phyloP scores from a whole-genome alignment of 2,797 vertebrate genomes.

The Oreonectes daqikongensis region DNA sequence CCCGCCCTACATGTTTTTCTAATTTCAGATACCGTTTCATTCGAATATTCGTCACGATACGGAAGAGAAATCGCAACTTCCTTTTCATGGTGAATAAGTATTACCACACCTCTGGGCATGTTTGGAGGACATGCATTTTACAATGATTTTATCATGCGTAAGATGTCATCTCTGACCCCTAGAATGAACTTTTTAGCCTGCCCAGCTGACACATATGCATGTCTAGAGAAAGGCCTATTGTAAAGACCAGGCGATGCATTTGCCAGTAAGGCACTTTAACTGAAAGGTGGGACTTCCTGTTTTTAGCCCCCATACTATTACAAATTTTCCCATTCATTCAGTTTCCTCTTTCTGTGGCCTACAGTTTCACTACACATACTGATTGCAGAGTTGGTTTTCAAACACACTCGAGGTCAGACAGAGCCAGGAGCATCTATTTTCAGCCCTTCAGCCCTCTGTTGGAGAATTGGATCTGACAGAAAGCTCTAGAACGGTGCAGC shows the following conservation, averaged over 20 bases:
- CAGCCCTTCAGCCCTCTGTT: constrained; percentile 63
- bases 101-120: no score
- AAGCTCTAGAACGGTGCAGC: constrained; percentile 63
- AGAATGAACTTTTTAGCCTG: neutral
- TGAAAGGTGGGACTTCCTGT: constrained; percentile 7
- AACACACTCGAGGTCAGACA: constrained; percentile 2
- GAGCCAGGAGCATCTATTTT: constrained; percentile 64
- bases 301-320: neutral
- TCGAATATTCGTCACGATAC: no score
- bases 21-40: no score
- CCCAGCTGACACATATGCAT: no score
- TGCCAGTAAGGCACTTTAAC: neutral
- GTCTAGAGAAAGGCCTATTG: no score
- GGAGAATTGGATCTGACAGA: constrained; percentile 67
- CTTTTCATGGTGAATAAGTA: no score
- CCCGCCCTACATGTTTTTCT: no score
- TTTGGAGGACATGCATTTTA: no score
- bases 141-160: no score
- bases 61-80: no score
- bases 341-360: neutral
- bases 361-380: neutral
- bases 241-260: neutral
- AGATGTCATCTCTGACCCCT: no score
- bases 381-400: constrained; percentile 1
- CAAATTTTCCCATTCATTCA: neutral